Evolutionary conservation across 2,888 invertebrate genomes (phyloP), one percentile per base, ranked within the genome.

Genomic region (Parascotia fuliginaria): DNA sequence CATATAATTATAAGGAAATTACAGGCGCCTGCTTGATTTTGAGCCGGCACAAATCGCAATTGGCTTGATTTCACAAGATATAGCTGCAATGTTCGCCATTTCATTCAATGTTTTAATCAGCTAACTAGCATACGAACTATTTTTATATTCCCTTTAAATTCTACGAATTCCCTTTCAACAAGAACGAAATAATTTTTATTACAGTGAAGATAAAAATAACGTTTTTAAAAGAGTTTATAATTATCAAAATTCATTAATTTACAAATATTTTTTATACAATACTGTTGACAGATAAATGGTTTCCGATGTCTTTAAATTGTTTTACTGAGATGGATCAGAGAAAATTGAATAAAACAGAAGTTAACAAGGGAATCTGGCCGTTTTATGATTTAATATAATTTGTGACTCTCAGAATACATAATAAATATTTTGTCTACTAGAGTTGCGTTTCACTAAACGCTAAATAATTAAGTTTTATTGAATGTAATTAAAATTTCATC

Each of bases 21-120:
- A 57, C 36, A 33, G 16, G 6, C 57, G 38, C 31, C 38, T 36
- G 12, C n/a, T 47, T 39, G 52, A 60, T 66, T 65, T 58, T 55
- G 43, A 57, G 50, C 42, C 53, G 55, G 53, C 55, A 49, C 57
- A 64, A 72, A 67, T 73, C 64, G 62, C 70, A 67, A 67, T 60
- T 69, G 63, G 49, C 65, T 61, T 79, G 87, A 88, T 87, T 86
- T 83, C 83, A 85, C 85, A 83, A 85, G 88, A 83, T 82, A 80
- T 79, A 73, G 44, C 49, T 68, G 60, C 55, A 60, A 61, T 55
- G 61, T 62, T 65, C 54, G 61, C 67, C 72, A 70, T 73, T 77
- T 86, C 83, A 88, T 89, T 86, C 73, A 88, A 85, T 77, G 79
- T 77, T 80, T 86, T 83, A 86, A 88, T 85, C 79, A 85, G 77